phyloP scores from a whole-genome alignment of 2,888 invertebrate genomes.

The Smittia sp. region DNA sequence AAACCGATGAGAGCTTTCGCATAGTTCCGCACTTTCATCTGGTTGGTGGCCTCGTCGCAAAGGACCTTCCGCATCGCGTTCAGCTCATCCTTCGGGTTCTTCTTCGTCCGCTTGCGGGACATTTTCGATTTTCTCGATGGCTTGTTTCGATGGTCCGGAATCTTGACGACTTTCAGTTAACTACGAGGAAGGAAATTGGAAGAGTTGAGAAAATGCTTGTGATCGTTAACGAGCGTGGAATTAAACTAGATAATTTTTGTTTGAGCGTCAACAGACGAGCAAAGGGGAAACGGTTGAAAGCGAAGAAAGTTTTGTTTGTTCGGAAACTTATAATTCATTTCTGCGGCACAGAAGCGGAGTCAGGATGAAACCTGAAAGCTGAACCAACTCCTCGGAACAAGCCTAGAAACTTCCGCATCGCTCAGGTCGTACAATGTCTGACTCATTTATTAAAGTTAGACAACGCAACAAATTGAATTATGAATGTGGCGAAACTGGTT shows the following conservation, averaged over 20 bases:
- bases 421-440: too few species aligned
- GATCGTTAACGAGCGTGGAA: background rate
- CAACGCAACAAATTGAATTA: background rate
- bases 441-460: too few species aligned
- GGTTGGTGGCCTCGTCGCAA: slow-evolving; percentile 74
- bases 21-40: slow-evolving; percentile 72
- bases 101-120: slow-evolving; percentile 43
- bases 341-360: background rate
- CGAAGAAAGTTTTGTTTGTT: too few species aligned
- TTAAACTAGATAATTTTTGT: background rate
- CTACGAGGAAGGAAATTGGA: background rate
- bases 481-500: background rate
- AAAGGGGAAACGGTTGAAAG: too few species aligned
- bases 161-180: background rate
- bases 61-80: slow-evolving; percentile 64
- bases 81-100: slow-evolving; percentile 53
- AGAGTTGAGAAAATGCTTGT: background rate
- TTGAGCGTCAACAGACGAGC: too few species aligned
- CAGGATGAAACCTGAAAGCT: background rate
- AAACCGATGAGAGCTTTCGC: slow-evolving; percentile 68
- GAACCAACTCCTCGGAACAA: background rate
- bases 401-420: background rate
- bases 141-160: slow-evolving; percentile 13
- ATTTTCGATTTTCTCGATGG: slow-evolving; percentile 20
- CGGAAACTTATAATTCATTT: background rate